Conservation (phyloP, 2,888 invertebrate genomes). For the Phragmatobia fuliginosa region DNA sequence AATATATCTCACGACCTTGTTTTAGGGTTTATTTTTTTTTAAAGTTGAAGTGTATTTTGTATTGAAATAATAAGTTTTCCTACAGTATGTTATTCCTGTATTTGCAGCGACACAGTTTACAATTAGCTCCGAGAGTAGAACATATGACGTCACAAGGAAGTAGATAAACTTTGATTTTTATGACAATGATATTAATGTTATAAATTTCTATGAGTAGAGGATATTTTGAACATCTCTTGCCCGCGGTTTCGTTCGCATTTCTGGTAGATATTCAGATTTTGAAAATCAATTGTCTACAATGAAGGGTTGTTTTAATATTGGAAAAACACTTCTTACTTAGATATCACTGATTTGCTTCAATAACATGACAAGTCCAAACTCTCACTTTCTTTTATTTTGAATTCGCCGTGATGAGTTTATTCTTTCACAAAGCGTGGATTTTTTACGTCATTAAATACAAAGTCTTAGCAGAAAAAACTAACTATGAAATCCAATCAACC, state of each 20-base stretch:
- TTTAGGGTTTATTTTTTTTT: slow-evolving; percentile 14
- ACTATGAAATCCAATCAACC: no score
- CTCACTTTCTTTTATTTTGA: no score
- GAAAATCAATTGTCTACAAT: neutral
- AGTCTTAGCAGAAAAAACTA: no score
- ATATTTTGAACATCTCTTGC: neutral
- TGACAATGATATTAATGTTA: neutral
- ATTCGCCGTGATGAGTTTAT: no score
- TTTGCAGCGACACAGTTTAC: slow-evolving; percentile 68
- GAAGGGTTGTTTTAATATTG: no score
- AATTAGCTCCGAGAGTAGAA: slow-evolving; percentile 71
- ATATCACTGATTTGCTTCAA: no score
- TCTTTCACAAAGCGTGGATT: no score
- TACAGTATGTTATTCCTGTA: slow-evolving; percentile 68
- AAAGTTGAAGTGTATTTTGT: slow-evolving; percentile 3
- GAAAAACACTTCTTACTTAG: no score
- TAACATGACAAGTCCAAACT: no score
- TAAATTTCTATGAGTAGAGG: neutral
- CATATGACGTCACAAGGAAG: slow-evolving; percentile 25
- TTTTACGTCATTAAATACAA: no score
- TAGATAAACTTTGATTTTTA: neutral
- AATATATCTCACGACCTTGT: slow-evolving; percentile 40
- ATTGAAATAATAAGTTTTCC: slow-evolving; percentile 33
- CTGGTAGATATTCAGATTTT: neutral
- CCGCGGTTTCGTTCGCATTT: neutral